These are phyloP conservation scores for Cephalopterus ornatus DNA, from an alignment of 2,113 vertebrate species.

Conservation along the genomic window DNA sequence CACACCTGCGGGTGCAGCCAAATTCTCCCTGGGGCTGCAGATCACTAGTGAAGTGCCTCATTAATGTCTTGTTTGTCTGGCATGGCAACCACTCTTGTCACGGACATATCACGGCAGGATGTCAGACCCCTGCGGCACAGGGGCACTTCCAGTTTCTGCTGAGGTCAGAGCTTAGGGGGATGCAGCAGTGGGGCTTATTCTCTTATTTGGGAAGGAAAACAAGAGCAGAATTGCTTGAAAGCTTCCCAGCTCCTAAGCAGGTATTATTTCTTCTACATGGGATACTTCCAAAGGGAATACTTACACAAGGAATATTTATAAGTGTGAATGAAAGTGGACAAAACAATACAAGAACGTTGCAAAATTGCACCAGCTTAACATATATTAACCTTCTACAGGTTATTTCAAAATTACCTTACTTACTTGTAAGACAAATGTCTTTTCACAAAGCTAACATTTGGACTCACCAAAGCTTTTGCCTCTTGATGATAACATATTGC, in stretches of 20 bases:
- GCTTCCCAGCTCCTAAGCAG: background rate
- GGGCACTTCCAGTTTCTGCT: background rate
- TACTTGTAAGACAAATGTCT: background rate
- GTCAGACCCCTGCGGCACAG: background rate
- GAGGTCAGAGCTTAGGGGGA: background rate
- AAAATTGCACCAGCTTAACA: too few relatives aligned
- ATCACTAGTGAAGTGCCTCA: accelerated
- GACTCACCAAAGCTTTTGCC: background rate
- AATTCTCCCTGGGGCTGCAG: background rate
- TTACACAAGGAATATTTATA: background rate
- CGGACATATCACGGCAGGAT: accelerated
- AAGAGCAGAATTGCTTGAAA: background rate
- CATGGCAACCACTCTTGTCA: accelerated
- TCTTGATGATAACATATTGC: background rate
- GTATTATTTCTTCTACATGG: background rate
- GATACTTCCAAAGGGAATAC: background rate
- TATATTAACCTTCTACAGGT: background rate
- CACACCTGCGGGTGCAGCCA: background rate
- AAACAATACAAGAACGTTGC: too few relatives aligned
- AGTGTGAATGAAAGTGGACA: background rate
- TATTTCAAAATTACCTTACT: background rate
- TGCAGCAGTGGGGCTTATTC: background rate
- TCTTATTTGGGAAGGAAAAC: background rate
- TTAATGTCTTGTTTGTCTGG: accelerated
- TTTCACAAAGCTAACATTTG: background rate